Conservation (phyloP, 2,113 vertebrate species). For the Solea solea region DNA sequence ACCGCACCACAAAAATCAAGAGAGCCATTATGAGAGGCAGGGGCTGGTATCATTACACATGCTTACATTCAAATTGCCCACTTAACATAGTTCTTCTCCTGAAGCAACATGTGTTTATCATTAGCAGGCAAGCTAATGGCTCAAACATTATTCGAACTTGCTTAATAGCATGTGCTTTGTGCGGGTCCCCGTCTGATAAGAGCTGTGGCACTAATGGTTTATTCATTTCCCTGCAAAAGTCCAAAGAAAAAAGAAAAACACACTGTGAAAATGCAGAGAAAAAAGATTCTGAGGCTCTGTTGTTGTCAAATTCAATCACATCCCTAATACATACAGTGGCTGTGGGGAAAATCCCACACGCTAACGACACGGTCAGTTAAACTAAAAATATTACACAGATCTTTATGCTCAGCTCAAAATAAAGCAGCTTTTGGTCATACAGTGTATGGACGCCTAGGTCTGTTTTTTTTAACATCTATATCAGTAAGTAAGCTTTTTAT, state of each 20-base stretch:
- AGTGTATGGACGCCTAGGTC: background rate
- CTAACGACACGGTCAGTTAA: background rate
- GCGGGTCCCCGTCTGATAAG: conserved; percentile 71
- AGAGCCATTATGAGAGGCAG: conserved; percentile 67
- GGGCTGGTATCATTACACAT: conserved; percentile 77
- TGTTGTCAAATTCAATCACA: conserved; percentile 19
- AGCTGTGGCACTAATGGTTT: conserved; percentile 77
- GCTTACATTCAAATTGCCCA: conserved; percentile 82
- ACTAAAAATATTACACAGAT: conserved; percentile 12
- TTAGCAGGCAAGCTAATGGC: conserved; percentile 81
- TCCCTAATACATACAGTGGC: background rate
- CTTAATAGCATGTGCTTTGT: conserved; percentile 80
- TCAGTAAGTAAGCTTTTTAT: background rate
- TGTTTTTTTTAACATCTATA: background rate
- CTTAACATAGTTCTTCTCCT: conserved; percentile 82
- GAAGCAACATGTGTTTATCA: conserved; percentile 83
- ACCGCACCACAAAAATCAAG: conserved; percentile 67
- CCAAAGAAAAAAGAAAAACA: conserved; percentile 51
- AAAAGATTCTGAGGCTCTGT: background rate
- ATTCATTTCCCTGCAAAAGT: conserved; percentile 61
- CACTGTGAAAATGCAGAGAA: conserved; percentile 26
- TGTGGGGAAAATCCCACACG: conserved; percentile 24
- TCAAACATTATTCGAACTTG: conserved; percentile 81
- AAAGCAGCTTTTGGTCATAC: background rate
- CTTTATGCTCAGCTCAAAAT: conserved; percentile 8